Evolutionary conservation across 1,140 invertebrate species (phyloP).

Genomic region (Panonychus citri): DNA sequence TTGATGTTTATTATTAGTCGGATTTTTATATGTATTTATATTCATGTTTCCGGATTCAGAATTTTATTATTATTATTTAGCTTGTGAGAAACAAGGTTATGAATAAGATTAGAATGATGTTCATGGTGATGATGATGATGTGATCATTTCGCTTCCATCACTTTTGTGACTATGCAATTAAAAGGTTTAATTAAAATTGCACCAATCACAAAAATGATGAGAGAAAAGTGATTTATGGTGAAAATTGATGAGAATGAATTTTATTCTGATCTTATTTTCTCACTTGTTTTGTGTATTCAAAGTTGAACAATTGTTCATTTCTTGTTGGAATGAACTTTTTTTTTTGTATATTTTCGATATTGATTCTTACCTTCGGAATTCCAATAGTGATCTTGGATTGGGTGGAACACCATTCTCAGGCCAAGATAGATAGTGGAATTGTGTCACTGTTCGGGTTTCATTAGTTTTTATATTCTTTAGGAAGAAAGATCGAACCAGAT

Average conservation of each 20-base stretch:
- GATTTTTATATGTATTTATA: too few relatives aligned
- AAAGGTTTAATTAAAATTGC: conserved; percentile 27
- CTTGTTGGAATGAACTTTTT: neutral
- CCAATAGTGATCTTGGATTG: conserved; percentile 76
- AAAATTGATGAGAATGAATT: too few relatives aligned
- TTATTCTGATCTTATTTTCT: too few relatives aligned
- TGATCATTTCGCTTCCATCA: conserved; percentile 23
- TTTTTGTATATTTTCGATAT: neutral
- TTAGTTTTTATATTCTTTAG: conserved; percentile 87
- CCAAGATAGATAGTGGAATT: conserved; percentile 98
- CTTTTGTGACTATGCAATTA: conserved; percentile 42
- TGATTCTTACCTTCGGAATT: conserved; percentile 65
- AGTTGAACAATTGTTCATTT: too few relatives aligned
- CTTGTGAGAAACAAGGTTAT: too few relatives aligned
- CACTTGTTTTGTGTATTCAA: too few relatives aligned
- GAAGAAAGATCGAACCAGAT: conserved; percentile 92
- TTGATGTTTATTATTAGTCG: too few relatives aligned
- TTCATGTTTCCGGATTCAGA: too few relatives aligned
- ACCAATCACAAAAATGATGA: conserved; percentile 36
- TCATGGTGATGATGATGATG: neutral
- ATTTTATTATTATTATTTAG: too few relatives aligned
- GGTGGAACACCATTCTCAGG: conserved; percentile 69
- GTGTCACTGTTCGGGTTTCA: conserved; percentile 79
- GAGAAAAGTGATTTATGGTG: conserved; percentile 8
- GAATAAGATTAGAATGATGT: neutral